A percentile compares a stretch with the other conserved stretches of the same genome.
phyloP scores from a whole-genome alignment of 2,888 invertebrate genomes.

The Platycnemis pennipes region DNA sequence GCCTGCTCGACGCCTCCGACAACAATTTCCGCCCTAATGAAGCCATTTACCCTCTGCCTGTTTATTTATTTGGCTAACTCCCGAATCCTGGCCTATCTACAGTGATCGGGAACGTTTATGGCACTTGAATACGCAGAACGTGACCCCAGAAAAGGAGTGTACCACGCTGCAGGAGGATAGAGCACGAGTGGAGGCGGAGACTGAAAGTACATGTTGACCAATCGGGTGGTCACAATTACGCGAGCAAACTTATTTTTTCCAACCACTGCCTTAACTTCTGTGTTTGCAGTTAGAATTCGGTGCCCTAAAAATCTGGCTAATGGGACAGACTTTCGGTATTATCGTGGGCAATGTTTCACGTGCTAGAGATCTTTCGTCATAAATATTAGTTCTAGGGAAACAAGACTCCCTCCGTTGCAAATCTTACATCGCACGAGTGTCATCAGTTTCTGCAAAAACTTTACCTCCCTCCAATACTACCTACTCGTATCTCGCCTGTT shows the following conservation, averaged over 20 bases:
- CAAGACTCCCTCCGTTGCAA: no score
- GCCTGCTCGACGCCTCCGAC: not conserved
- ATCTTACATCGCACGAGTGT: no score
- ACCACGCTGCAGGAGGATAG: not conserved
- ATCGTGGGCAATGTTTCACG: no score
- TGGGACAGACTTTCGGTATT: no score
- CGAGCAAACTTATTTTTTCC: no score
- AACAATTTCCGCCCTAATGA: constrained; percentile 2
- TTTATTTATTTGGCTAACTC: not conserved
- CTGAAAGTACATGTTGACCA: not conserved
- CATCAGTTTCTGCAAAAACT: no score
- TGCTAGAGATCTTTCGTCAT: no score
- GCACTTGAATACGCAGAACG: not conserved
- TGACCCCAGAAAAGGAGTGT: not conserved
- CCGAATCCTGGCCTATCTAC: not conserved
- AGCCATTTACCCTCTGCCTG: not conserved
- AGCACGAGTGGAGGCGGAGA: not conserved
- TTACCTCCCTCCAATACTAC: not conserved
- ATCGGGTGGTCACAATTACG: no score
- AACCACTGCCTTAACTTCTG: no score
- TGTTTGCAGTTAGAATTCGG: no score
- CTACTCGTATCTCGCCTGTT: not conserved
- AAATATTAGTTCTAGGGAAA: no score
- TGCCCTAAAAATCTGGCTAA: no score
- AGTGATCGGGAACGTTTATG: not conserved